These are phyloP conservation scores for Ploceus nigricollis DNA, from an alignment of 2,113 vertebrate species.

Conservation along the genomic window DNA sequence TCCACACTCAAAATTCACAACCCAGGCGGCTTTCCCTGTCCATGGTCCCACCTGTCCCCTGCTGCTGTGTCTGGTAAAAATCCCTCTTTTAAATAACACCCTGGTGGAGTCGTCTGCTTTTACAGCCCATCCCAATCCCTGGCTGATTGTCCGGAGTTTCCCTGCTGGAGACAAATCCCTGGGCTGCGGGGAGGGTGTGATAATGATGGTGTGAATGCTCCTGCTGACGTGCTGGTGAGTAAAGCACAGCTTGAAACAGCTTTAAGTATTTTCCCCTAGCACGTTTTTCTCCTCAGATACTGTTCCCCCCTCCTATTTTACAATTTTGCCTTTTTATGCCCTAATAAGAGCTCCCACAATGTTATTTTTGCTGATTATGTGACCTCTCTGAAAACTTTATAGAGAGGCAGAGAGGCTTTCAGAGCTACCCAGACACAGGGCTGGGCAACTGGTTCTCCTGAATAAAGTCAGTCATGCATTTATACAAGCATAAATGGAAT, in stretches of 20 bases:
- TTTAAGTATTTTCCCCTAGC: background rate
- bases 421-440: background rate
- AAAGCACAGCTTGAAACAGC: background rate
- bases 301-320: background rate
- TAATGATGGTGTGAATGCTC: background rate
- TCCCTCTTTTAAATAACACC: background rate
- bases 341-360: background rate
- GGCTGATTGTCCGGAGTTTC: background rate
- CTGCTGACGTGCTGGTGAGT: background rate
- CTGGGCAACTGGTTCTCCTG: constrained; percentile 25
- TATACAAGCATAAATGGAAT: background rate
- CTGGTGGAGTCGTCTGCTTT: background rate
- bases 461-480: constrained; percentile 23
- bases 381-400: background rate
- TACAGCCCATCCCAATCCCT: accelerated
- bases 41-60: background rate
- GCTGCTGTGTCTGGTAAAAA: background rate
- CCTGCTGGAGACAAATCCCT: background rate
- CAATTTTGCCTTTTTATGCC: background rate
- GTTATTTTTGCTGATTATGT: accelerated
- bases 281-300: background rate
- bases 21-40: background rate
- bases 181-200: background rate
- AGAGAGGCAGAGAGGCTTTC: background rate
- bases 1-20: background rate